A percentile compares a stretch with the other conserved stretches of the same genome.
Evolutionary conservation across 2,113 vertebrate species (phyloP).

Genomic region (Malurus elegans): DNA sequence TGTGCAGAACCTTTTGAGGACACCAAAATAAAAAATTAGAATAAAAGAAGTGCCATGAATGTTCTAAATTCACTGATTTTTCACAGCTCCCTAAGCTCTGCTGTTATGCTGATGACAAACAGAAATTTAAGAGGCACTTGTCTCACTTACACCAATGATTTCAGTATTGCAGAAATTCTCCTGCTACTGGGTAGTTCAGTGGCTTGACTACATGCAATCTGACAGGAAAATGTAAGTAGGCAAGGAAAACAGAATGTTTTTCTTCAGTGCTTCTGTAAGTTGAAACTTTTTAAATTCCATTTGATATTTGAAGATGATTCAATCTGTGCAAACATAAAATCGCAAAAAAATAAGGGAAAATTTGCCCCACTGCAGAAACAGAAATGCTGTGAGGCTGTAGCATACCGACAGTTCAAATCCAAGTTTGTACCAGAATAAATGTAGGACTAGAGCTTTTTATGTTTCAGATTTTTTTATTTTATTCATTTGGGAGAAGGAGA

Average conservation of each 20-base stretch:
- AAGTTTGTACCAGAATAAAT: neutral
- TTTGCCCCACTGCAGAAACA: neutral
- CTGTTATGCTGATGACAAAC: neutral
- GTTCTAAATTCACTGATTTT: neutral
- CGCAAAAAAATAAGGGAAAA: neutral
- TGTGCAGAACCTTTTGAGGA: neutral
- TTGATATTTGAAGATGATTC: neutral
- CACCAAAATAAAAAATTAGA: neutral
- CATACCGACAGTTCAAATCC: neutral
- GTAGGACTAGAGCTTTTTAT: neutral
- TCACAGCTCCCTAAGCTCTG: neutral
- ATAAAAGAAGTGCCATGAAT: neutral
- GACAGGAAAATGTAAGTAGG: neutral
- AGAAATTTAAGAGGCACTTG: neutral
- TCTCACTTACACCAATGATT: neutral
- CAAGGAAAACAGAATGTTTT: neutral
- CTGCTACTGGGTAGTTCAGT: neutral
- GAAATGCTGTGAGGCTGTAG: neutral
- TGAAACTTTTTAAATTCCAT: neutral
- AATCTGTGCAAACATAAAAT: neutral
- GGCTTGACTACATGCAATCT: neutral
- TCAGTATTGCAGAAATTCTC: neutral
- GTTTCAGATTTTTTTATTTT: conserved; percentile 2
- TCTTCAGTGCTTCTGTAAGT: neutral
- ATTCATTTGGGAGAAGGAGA: neutral